phyloP scores from a whole-genome alignment of 2,797 vertebrate genomes.

The Tokudaia tokunoshimensis region DNA sequence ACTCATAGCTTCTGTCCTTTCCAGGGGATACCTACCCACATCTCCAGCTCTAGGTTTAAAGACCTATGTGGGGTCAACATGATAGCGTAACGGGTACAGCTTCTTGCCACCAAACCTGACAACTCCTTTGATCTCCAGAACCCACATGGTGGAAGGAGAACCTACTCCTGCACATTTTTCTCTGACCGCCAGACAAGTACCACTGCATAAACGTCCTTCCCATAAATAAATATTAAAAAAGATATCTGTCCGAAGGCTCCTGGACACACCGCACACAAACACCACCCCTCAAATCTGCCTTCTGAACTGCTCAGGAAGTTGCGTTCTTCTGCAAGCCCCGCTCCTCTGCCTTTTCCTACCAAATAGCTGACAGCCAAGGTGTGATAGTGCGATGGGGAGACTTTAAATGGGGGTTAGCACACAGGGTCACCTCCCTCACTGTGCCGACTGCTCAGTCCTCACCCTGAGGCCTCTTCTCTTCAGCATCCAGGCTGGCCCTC shows the following conservation, averaged over 20 bases:
- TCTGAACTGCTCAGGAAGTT: not conserved
- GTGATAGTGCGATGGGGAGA: not conserved
- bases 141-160: not conserved
- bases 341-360: not conserved
- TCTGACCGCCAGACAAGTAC: not conserved
- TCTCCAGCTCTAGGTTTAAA: not conserved
- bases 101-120: not conserved
- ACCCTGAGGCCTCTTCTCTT: not conserved
- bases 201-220: no score
- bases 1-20: not conserved
- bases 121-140: not conserved
- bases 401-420: not conserved
- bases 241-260: not conserved
- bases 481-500: not conserved
- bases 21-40: not conserved
- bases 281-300: not conserved
- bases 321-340: not conserved
- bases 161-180: not conserved
- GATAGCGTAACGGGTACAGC: no score
- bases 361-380: not conserved
- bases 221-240: not conserved
- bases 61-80: not conserved
- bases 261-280: not conserved
- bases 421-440: rapidly evolving
- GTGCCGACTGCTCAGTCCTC: not conserved